Evolutionary conservation across 2,888 invertebrate species (phyloP).

Genomic region (Trimorus sp.): DNA sequence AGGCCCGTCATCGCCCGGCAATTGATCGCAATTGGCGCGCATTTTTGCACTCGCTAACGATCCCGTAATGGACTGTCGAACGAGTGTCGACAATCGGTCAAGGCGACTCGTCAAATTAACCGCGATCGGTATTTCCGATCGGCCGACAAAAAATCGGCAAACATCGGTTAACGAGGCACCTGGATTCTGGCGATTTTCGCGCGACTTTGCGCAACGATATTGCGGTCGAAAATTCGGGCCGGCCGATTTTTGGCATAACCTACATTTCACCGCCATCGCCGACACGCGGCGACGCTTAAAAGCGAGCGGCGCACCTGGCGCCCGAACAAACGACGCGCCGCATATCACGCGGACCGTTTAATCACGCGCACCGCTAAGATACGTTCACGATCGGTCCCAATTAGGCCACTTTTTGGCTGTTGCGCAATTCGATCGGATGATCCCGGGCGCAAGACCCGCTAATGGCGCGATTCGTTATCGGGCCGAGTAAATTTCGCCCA

Average conservation of each 20-base stretch:
- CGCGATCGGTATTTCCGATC: neutral
- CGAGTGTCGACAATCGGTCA: constrained; percentile 46
- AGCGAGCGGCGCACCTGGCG: constrained; percentile 60
- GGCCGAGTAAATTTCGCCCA: constrained; percentile 9
- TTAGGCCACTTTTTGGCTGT: constrained; percentile 22
- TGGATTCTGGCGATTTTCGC: too few species aligned
- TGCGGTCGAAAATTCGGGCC: constrained; percentile 2
- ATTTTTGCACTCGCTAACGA: neutral
- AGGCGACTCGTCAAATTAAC: constrained; percentile 50
- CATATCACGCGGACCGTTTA: constrained; percentile 49
- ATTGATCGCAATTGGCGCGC: constrained; percentile 6
- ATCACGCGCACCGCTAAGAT: constrained; percentile 42
- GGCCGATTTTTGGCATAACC: constrained; percentile 51
- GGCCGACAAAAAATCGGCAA: neutral
- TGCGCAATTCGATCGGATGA: neutral
- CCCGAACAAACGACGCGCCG: constrained; percentile 48
- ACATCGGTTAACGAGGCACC: too few species aligned
- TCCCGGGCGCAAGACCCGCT: too few species aligned
- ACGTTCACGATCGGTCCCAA: constrained; percentile 41
- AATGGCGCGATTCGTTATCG: constrained; percentile 21
- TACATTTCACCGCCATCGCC: constrained; percentile 55
- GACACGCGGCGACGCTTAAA: constrained; percentile 56
- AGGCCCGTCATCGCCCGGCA: neutral
- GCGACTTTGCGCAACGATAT: constrained; percentile 1
- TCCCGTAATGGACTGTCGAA: constrained; percentile 27